Conservation (phyloP, 2,113 vertebrate genomes). For the Panthera leo region DNA sequence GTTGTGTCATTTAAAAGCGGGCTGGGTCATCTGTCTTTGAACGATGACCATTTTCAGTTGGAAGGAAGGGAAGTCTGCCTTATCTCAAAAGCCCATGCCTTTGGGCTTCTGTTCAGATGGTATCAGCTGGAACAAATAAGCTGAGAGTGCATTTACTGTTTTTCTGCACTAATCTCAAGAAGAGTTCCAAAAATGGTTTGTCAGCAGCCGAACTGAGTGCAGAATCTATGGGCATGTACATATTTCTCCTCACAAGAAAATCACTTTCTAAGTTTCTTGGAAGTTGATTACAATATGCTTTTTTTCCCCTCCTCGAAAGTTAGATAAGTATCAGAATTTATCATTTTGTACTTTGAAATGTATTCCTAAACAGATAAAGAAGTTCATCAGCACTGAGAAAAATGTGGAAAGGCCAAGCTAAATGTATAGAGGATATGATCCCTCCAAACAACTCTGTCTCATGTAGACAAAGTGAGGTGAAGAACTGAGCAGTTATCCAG, state of each 20-base stretch:
- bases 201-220: conserved; percentile 80
- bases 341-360: neutral
- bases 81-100: conserved; percentile 87
- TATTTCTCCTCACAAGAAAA: conserved; percentile 77
- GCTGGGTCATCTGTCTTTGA: conserved; percentile 88
- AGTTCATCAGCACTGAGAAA: neutral
- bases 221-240: conserved; percentile 56
- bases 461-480: neutral
- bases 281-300: conserved; percentile 58
- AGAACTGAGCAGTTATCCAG: neutral
- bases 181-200: conserved; percentile 85
- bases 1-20: conserved; percentile 71
- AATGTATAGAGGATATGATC: neutral
- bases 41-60: conserved; percentile 82
- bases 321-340: neutral
- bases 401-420: neutral
- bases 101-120: conserved; percentile 87
- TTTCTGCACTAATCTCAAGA: conserved; percentile 83
- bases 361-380: neutral
- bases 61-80: conserved; percentile 75
- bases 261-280: conserved; percentile 60
- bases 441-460: neutral
- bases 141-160: conserved; percentile 87
- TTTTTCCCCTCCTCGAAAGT: neutral
- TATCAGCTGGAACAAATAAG: conserved; percentile 92